phyloP scores from a whole-genome alignment of 1,140 invertebrate genomes.

The Portunus trituberculatus region DNA sequence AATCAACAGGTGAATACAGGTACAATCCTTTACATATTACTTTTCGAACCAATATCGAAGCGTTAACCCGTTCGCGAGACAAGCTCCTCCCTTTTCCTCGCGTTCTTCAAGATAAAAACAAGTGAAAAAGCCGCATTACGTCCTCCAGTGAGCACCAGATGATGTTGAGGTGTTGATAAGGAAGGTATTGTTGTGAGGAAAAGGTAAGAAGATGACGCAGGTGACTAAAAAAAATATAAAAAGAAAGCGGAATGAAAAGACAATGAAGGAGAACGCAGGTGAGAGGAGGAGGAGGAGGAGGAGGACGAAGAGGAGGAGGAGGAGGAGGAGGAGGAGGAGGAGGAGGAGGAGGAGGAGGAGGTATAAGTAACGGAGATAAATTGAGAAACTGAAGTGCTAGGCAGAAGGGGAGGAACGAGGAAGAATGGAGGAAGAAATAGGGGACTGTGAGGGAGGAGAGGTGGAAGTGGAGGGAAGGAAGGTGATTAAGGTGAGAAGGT shows the following conservation, averaged over 20 bases:
- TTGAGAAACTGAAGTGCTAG: background rate
- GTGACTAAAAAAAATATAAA: too few species aligned
- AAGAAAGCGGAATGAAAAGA: too few species aligned
- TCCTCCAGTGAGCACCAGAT: too few species aligned
- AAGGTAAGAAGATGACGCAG: too few species aligned
- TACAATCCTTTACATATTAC: background rate
- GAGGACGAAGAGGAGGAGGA: background rate
- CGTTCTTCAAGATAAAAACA: too few species aligned
- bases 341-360: background rate
- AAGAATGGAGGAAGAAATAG: background rate
- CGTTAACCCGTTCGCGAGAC: too few species aligned
- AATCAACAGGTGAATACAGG: background rate
- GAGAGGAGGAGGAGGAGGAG: slow-evolving; percentile 8
- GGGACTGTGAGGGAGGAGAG: background rate
- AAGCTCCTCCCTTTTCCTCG: too few species aligned
- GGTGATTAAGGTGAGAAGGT: background rate
- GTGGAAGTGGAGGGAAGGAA: background rate
- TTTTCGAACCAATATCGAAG: too few species aligned
- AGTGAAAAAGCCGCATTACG: too few species aligned
- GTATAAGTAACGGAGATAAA: background rate
- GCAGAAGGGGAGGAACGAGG: background rate
- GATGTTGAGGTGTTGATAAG: too few species aligned
- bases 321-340: background rate
- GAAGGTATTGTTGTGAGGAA: too few species aligned
- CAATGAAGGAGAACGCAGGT: too few species aligned